phyloP scores from a whole-genome alignment of 2,113 vertebrate species.

The Pantherophis guttatus region DNA sequence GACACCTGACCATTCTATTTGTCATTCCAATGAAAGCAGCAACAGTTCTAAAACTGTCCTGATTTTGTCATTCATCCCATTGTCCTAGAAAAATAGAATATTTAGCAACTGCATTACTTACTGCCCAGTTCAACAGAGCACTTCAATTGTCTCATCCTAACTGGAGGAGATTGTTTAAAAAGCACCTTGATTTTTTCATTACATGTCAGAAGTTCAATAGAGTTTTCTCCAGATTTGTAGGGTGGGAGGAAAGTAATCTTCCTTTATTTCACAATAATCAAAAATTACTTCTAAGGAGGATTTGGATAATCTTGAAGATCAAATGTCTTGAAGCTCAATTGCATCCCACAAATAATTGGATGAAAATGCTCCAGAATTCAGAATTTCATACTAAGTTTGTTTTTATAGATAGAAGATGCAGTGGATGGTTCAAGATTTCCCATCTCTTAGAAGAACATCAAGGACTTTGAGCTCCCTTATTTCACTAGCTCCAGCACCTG shows the following conservation, averaged over 20 bases:
- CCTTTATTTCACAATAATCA: background rate
- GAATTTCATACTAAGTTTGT: background rate
- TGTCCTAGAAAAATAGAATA: background rate
- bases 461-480: background rate
- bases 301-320: background rate
- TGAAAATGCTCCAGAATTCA: background rate
- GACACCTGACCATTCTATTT: background rate
- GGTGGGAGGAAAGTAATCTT: background rate
- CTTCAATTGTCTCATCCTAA: background rate
- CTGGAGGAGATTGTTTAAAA: background rate
- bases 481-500: background rate
- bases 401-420: background rate
- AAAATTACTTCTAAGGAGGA: background rate
- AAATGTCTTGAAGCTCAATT: background rate
- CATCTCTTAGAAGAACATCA: background rate
- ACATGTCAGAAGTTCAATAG: background rate
- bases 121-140: background rate
- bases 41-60: background rate
- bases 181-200: background rate
- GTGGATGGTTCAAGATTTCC: background rate
- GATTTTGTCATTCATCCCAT: background rate
- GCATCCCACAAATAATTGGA: background rate
- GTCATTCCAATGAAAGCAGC: background rate
- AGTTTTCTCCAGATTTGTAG: background rate
- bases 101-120: background rate